A percentile compares a stretch with the other conserved stretches of the same genome.
phyloP scores from a whole-genome alignment of 1,140 invertebrate genomes.

The Acromyrmex echinatior region DNA sequence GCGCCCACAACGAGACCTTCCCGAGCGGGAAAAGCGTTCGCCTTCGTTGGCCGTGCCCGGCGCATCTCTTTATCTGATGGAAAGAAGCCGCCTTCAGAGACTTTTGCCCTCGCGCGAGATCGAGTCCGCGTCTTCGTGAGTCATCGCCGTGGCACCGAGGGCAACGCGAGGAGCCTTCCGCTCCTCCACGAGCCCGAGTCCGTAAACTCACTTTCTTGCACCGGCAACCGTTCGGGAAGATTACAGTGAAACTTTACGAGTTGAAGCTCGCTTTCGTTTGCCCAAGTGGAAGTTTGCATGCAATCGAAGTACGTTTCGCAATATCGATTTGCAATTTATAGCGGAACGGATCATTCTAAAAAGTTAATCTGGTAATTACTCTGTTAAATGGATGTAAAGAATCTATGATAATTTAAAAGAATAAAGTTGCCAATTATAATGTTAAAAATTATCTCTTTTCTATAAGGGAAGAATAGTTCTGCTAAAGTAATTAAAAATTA shows the following conservation, averaged over 20 bases:
- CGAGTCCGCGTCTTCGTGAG: slow-evolving; percentile 48
- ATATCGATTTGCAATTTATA: slow-evolving; percentile 31
- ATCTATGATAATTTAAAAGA: neutral
- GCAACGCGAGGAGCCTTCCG: slow-evolving; percentile 31
- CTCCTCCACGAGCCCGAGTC: slow-evolving; percentile 33
- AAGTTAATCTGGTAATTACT: neutral
- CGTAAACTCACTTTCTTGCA: slow-evolving; percentile 68
- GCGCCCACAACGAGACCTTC: slow-evolving; percentile 37
- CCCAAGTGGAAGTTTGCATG: slow-evolving; percentile 15
- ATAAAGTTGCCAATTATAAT: neutral
- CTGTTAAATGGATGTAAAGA: neutral
- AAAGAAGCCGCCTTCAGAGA: slow-evolving; percentile 78
- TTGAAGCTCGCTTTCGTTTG: slow-evolving; percentile 52
- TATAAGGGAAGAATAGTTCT: too few species aligned
- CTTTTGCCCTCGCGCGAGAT: slow-evolving; percentile 68
- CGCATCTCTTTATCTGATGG: slow-evolving; percentile 82
- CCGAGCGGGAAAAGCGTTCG: slow-evolving; percentile 77
- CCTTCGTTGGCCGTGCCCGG: slow-evolving; percentile 79
- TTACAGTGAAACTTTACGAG: slow-evolving; percentile 61
- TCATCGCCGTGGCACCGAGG: slow-evolving; percentile 54
- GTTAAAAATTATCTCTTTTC: neutral
- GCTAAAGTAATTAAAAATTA: too few species aligned
- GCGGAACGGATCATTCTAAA: neutral
- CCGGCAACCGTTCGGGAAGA: slow-evolving; percentile 57
- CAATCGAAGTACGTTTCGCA: slow-evolving; percentile 27